These are phyloP conservation scores for Drosophila littoralis DNA, from an alignment of 1,140 invertebrate species.

Conservation along the genomic window DNA sequence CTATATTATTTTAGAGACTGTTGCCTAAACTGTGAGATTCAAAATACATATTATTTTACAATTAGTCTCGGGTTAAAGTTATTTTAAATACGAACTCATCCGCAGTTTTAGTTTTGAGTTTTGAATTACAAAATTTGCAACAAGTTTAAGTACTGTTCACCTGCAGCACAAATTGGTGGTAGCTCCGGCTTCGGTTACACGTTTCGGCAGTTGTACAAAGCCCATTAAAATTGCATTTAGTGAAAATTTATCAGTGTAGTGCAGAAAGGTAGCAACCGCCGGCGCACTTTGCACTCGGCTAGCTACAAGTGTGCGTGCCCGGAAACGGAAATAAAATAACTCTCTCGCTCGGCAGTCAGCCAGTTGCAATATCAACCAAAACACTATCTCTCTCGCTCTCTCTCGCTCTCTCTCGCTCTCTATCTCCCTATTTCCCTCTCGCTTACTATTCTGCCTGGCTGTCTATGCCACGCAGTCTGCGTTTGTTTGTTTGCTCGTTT, in stretches of 20 bases:
- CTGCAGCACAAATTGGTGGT: neutral
- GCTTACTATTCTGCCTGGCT: neutral
- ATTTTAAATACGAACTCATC: neutral
- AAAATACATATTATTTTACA: neutral
- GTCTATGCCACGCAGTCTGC: conserved; percentile 3
- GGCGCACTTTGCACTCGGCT: conserved; percentile 61
- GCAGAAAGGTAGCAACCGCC: conserved; percentile 70
- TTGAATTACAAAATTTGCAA: neutral
- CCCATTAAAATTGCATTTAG: conserved; percentile 81
- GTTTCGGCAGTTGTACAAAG: conserved; percentile 44
- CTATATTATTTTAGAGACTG: neutral
- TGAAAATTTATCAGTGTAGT: conserved; percentile 71
- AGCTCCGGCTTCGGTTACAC: conserved; percentile 4
- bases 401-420: neutral
- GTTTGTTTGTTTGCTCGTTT: conserved; percentile 30
- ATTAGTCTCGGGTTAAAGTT: neutral
- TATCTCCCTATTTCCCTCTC: conserved; percentile 12
- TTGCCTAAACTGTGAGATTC: neutral
- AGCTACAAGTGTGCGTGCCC: conserved; percentile 65
- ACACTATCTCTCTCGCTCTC: conserved; percentile 3
- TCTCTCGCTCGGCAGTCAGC: conserved; percentile 49
- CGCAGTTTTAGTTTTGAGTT: neutral
- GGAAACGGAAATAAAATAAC: conserved; percentile 82
- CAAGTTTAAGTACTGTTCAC: conserved; percentile 29
- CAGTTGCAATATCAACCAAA: conserved; percentile 60